phyloP scores from a whole-genome alignment of 2,113 vertebrate genomes.

The Paracanthobrama guichenoti region DNA sequence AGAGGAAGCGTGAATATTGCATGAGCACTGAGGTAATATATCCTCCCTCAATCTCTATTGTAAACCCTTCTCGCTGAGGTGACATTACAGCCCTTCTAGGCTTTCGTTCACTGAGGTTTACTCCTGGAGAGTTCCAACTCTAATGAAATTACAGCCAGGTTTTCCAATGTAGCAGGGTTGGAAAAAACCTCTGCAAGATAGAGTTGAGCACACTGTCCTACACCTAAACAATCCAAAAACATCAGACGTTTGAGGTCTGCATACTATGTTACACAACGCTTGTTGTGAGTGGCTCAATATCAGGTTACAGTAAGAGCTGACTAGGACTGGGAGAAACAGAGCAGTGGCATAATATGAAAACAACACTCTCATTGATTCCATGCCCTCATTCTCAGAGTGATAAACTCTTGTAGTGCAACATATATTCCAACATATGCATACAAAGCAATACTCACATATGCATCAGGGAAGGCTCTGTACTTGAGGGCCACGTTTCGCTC shows the following conservation, averaged over 20 bases:
- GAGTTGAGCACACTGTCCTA: neutral
- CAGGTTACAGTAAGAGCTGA: conserved; percentile 8
- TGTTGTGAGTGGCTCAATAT: neutral
- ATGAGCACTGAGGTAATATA: conserved; percentile 49
- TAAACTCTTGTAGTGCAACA: neutral
- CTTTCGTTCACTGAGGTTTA: conserved; percentile 37
- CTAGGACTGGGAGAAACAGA: neutral
- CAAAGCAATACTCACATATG: conserved; percentile 78
- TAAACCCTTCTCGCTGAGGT: conserved; percentile 10
- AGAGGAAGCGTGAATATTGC: conserved; percentile 44
- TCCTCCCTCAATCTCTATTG: conserved; percentile 31
- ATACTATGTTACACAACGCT: neutral
- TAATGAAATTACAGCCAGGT: neutral
- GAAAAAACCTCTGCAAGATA: neutral
- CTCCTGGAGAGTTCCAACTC: neutral
- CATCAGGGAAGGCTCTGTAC: conserved; percentile 70
- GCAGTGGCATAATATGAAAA: neutral
- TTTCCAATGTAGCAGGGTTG: neutral
- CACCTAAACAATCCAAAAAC: no score
- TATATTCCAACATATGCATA: neutral
- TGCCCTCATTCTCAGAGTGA: neutral
- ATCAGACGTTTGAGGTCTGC: neutral
- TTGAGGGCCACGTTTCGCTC: conserved; percentile 53
- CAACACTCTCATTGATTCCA: conserved; percentile 20
- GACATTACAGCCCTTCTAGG: neutral